Conservation (phyloP, 2,888 invertebrate genomes). For the Gnatocerus cornutus region DNA sequence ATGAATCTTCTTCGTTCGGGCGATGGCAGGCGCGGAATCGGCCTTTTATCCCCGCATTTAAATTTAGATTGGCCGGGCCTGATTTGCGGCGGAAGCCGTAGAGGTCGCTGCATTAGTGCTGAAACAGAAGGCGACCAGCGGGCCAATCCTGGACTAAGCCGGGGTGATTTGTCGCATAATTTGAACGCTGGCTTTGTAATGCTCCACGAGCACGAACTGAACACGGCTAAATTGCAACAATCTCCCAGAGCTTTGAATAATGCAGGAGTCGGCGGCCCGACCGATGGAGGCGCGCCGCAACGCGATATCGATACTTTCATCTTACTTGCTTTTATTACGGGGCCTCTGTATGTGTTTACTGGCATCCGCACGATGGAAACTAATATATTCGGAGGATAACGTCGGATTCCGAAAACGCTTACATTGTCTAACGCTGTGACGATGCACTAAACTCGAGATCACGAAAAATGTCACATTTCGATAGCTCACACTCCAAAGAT, state of each 20-base stretch:
- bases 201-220: conserved; percentile 36
- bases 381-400: conserved; percentile 32
- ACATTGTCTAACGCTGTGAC: not conserved
- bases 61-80: conserved; percentile 57
- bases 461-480: too few relatives aligned
- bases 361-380: conserved; percentile 24
- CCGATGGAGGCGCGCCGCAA: conserved; percentile 22
- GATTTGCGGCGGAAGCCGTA: conserved; percentile 48
- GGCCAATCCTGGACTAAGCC: conserved; percentile 51
- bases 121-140: conserved; percentile 48
- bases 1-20: conserved; percentile 21
- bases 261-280: conserved; percentile 42
- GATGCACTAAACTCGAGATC: conserved; percentile 12
- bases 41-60: conserved; percentile 55
- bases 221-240: conserved; percentile 47
- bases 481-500: too few relatives aligned
- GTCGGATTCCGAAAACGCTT: conserved; percentile 20
- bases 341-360: conserved; percentile 22
- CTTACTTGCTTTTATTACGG: conserved; percentile 21
- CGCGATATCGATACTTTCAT: conserved; percentile 33
- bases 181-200: conserved; percentile 51
- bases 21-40: conserved; percentile 45
- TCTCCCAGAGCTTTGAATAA: conserved; percentile 49
- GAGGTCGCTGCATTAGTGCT: conserved; percentile 39
- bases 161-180: conserved; percentile 58